Conservation (phyloP, 2,888 invertebrate species). For the Volucella zonaria region DNA sequence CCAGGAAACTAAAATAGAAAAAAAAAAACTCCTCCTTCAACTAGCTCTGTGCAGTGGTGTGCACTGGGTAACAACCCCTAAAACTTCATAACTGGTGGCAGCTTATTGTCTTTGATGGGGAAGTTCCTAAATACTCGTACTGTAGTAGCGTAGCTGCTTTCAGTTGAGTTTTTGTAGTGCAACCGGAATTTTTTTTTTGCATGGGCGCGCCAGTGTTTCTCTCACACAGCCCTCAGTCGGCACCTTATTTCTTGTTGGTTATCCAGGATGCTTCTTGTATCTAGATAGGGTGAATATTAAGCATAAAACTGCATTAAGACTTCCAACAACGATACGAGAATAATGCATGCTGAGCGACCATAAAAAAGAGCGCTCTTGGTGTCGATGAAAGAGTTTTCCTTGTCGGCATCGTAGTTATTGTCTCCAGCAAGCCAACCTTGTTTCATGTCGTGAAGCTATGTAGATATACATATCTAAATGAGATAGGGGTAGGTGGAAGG, state of each 20-base stretch:
- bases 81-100: constrained; percentile 68
- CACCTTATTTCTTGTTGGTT: constrained; percentile 24
- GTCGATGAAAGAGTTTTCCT: constrained; percentile 48
- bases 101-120: constrained; percentile 70
- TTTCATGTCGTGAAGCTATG: constrained; percentile 27
- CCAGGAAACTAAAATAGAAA: constrained; percentile 30
- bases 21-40: constrained; percentile 18
- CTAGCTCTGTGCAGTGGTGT: constrained; percentile 50
- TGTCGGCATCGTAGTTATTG: constrained; percentile 15
- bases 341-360: constrained; percentile 68
- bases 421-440: constrained; percentile 30
- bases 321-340: constrained; percentile 64
- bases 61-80: constrained; percentile 20
- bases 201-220: not conserved
- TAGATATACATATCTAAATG: no score
- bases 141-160: constrained; percentile 50
- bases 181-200: constrained; percentile 11
- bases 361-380: constrained; percentile 58
- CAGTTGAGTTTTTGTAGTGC: constrained; percentile 42
- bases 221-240: not conserved
- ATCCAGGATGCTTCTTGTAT: constrained; percentile 55
- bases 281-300: constrained; percentile 66
- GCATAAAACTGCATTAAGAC: constrained; percentile 69
- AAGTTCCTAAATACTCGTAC: constrained; percentile 53
- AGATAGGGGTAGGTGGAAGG: constrained; percentile 1